Evolutionary conservation across 2,797 vertebrate species (phyloP), one percentile per base, ranked within the genome.

Genomic region (Lophotriccus pileatus): DNA sequence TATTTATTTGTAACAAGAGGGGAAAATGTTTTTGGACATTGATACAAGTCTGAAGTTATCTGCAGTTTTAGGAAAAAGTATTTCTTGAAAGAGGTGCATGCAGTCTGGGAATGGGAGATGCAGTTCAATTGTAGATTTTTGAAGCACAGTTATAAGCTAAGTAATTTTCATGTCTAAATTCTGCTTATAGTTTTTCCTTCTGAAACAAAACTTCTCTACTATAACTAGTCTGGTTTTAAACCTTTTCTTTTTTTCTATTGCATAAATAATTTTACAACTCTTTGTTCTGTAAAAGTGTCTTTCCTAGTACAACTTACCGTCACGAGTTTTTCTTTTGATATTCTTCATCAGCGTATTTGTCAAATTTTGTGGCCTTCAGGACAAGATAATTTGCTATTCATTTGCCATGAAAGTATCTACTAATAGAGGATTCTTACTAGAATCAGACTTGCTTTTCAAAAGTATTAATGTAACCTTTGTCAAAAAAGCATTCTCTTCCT

Each of bases 1-100:
- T 94, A 75, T 36, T 93, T 97, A 92, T 95, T 97, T 95, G 62
- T 96, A 95, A 86, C 34, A 87, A 96, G 82, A 58, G n/a, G 15
- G 44, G 53, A 80, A 63, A 89, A 56, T 43, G 8, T 41, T 94
- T 81, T 89, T 67, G 44, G 12, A 72, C 23, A 9, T 34, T 62
- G 63, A 89, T 68, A 62, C 22, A 82, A 36, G 44, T 76, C 28
- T 86, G 77, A 84, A 78, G 80, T 89, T 85, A 83, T 32, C 32
- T 82, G 36, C 63, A 64, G 86, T 80, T 91, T 75, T 69, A 77
- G 64, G n/a, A 80, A 78, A 34, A 75, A 74, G 24, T 77, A 11
- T 49, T 88, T 70, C 59, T 84, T 84, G 50, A 32, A 63, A 64
- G 74, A 85, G 41, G 41, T 64, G 25, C 32, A 20, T 85, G 36